Evolutionary conservation across 2,888 invertebrate genomes (phyloP).

Genomic region (Troglohyphantes excavatus): DNA sequence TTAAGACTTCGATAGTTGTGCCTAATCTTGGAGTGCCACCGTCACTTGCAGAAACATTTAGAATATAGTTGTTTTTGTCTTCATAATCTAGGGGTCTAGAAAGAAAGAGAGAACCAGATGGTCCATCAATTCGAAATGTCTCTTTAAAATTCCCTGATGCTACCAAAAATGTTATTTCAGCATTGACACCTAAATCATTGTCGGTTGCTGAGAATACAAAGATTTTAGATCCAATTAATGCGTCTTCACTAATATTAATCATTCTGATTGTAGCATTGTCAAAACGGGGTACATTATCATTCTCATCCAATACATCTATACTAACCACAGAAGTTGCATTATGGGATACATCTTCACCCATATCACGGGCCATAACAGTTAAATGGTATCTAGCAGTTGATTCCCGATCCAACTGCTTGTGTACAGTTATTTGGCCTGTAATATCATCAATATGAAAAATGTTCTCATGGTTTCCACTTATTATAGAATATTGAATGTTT

Average conservation of each 20-base stretch:
- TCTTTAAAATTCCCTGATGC: conserved; percentile 92
- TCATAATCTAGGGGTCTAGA: conserved; percentile 95
- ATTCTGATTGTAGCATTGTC: conserved; percentile 83
- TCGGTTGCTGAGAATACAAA: conserved; percentile 93
- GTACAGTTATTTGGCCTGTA: conserved; percentile 92
- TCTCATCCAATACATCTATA: conserved; percentile 95
- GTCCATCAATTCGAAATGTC: conserved; percentile 92
- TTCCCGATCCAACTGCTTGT: conserved; percentile 92
- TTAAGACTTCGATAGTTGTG: conserved; percentile 90
- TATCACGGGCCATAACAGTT: conserved; percentile 92
- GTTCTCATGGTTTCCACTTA: conserved; percentile 90
- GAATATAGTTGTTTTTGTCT: conserved; percentile 89
- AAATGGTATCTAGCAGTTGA: conserved; percentile 89
- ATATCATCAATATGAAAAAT: conserved; percentile 92
- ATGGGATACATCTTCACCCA: conserved; percentile 87
- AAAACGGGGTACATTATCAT: conserved; percentile 92
- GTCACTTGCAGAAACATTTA: conserved; percentile 96
- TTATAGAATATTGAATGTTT: conserved; percentile 91
- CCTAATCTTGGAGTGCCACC: conserved; percentile 92
- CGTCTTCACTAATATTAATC: conserved; percentile 91
- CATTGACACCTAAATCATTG: conserved; percentile 92
- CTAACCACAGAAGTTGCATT: conserved; percentile 89
- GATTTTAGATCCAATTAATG: conserved; percentile 90
- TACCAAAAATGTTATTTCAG: conserved; percentile 92
- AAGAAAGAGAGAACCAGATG: conserved; percentile 91